Conservation (phyloP, 53 echinoderm and acorn worm species). For the Mesocentrotus franciscanus region DNA sequence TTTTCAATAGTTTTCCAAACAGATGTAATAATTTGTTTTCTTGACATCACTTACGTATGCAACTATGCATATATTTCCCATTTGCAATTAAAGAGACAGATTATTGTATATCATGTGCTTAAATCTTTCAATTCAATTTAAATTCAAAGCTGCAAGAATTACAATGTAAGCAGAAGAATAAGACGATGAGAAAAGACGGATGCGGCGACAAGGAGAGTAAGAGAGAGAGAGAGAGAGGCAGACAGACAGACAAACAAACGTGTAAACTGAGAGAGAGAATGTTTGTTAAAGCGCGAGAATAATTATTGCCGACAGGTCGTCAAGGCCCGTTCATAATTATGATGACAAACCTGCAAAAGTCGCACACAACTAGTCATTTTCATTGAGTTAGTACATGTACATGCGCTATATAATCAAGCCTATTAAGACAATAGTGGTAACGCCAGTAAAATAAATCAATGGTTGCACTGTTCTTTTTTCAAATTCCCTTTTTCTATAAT, state of each 20-base stretch:
- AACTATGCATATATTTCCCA: neutral
- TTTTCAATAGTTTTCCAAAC: neutral
- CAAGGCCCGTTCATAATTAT: neutral
- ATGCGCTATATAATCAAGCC: no score
- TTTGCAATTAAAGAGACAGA: neutral
- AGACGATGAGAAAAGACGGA: neutral
- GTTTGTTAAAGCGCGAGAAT: neutral
- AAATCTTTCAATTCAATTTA: neutral
- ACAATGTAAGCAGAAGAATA: no score
- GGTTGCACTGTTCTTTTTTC: no score
- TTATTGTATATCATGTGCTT: neutral
- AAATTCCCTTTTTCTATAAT: no score
- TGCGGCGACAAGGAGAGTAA: neutral
- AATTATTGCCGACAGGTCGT: neutral
- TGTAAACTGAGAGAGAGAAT: neutral
- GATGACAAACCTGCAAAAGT: neutral
- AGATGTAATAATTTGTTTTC: neutral
- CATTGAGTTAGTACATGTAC: no score
- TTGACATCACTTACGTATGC: neutral
- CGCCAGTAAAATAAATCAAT: no score
- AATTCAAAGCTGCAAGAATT: no score
- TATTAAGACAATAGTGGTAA: no score
- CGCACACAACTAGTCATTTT: no score
- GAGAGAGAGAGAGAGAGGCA: conserved; percentile 4
- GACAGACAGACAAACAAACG: neutral